Conservation (phyloP, 2,113 vertebrate genomes). For the Hippocampus barbouri region DNA sequence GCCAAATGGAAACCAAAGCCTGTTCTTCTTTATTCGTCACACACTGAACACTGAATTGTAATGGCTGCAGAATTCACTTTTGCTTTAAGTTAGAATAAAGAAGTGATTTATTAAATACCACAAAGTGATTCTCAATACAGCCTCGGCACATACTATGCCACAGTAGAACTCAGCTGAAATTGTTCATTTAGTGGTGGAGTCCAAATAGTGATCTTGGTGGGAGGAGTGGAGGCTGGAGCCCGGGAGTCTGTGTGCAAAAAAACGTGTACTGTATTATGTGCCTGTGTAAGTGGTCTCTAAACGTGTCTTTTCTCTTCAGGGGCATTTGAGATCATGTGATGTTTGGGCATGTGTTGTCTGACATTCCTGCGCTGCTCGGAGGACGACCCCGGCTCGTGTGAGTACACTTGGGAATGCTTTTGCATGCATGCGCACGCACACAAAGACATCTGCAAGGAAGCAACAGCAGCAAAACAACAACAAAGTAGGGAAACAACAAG, state of each 20-base stretch:
- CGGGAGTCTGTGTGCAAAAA: conserved; percentile 41
- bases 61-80: conserved; percentile 10
- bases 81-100: neutral
- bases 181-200: conserved; percentile 36
- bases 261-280: conserved; percentile 18
- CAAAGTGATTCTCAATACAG: conserved; percentile 9
- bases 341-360: conserved; percentile 22
- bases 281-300: conserved; percentile 35
- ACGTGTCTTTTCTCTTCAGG: neutral
- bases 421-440: neutral
- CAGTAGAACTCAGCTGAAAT: conserved; percentile 35
- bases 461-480: conserved; percentile 27
- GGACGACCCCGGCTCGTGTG: conserved; percentile 21
- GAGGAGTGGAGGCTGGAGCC: conserved; percentile 28
- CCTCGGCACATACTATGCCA: conserved; percentile 5
- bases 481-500: conserved; percentile 43
- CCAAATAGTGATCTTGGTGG: conserved; percentile 29
- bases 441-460: neutral
- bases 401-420: neutral
- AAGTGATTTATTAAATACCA: neutral
- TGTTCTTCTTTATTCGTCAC: conserved; percentile 37
- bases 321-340: conserved; percentile 27
- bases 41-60: conserved; percentile 26
- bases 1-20: conserved; percentile 66
- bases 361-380: conserved; percentile 54